Base-by-base conservation (phyloP, 2,113 vertebrate genomes). In the Upupa epops region DNA sequence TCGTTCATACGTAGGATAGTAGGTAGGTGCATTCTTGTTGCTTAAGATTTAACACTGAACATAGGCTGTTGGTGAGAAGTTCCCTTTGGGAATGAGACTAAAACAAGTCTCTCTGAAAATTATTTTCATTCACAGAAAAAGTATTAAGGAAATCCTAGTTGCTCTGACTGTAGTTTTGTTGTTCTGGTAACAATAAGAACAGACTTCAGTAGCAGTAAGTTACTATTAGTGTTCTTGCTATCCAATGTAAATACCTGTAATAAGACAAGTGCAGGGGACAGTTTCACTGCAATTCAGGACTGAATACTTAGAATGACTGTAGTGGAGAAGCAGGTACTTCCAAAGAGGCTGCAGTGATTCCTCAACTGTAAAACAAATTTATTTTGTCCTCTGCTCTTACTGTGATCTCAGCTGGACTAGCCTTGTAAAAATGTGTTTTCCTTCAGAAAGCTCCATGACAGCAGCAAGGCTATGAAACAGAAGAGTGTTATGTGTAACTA, bases 1-100 rank as follows among this genome's bases (percentile, higher is more conserved):
- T 97, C 98, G 70, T 97, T 99, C 29, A 98, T 99, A 95, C 98
- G 99, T 77, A 98, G 98, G 97, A 98, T 99, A 97, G 98, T 98
- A 94, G 99, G 99, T 99, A 97, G 97, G 95, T 59, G 46, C 5
- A 3, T 34, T 76, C 34, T 45, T 51, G 2, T 4, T 82, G 55
- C 15, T 24, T 4, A 1, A 2, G 56, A 9, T 36, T 56, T 25
- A 22, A 32, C 78, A 22, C 34, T 24, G 26, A 79, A 17, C 16
- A 3, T 13, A 34, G 20, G 36, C 42, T 92, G 11, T 22, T 86
- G n/a, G 42, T 63, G 91, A 59, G 73, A 87, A 46, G 5, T 85
- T 34, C 49, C 17, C 46, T 42, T 32, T 70, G 40, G 29, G 24
- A 71, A 65, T n/a, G 19, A 72, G 28, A 19, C 32, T 10, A 45